These are phyloP conservation scores for Cephalopterus ornatus DNA, from an alignment of 2,113 vertebrate genomes.

Conservation along the genomic window DNA sequence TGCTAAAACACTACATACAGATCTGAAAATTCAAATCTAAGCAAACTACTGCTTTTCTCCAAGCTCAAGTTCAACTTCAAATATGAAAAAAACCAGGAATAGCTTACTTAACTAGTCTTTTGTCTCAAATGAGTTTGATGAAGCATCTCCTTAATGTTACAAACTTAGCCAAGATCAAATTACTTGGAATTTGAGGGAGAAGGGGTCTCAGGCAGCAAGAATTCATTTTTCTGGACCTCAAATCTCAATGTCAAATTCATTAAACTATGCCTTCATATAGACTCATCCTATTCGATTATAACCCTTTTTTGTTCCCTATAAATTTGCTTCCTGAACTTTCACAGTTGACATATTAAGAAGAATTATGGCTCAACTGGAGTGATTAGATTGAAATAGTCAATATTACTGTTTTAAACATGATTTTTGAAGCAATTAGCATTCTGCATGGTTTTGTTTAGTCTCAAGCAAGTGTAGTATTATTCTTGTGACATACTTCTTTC, in stretches of 20 bases:
- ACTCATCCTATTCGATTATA: neutral
- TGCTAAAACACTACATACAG: neutral
- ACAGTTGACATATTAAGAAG: neutral
- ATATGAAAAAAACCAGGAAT: accelerated
- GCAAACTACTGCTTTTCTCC: neutral
- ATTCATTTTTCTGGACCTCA: neutral
- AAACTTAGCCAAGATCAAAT: neutral
- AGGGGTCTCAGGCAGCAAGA: neutral
- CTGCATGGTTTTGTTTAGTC: neutral
- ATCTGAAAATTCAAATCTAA: neutral
- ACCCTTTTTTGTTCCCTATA: neutral
- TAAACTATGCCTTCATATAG: neutral
- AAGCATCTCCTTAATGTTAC: neutral
- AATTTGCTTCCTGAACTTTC: neutral
- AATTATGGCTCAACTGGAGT: neutral
- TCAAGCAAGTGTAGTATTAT: neutral
- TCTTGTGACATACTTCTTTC: neutral
- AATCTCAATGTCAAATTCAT: neutral
- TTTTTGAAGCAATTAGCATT: neutral
- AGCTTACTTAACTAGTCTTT: neutral
- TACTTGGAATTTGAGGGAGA: neutral
- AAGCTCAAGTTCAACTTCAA: neutral
- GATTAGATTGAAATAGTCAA: neutral
- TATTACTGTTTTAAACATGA: neutral
- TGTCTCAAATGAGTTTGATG: neutral